A percentile compares a stretch with the other conserved stretches of the same genome.
Evolutionary conservation across 1,140 invertebrate species (phyloP).

Genomic region (Rhizoglyphus robini): DNA sequence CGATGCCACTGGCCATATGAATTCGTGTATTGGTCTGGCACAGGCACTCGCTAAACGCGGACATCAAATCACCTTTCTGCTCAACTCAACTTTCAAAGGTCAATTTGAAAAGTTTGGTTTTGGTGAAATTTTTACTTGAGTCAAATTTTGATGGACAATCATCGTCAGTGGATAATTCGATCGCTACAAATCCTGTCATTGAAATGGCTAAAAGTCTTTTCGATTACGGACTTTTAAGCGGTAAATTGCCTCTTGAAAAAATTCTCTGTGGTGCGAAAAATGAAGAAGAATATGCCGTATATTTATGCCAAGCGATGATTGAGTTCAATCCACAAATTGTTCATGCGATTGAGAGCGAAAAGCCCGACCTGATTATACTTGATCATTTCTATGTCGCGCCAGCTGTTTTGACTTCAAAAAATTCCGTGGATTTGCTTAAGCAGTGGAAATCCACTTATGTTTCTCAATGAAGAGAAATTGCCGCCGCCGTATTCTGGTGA

Average conservation of each 20-base stretch:
- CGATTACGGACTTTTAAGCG: not conserved
- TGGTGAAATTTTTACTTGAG: not conserved
- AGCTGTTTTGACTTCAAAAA: not conserved
- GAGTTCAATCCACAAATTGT: not conserved
- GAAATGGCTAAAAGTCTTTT: not conserved
- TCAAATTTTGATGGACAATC: not conserved
- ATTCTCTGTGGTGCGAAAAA: not conserved
- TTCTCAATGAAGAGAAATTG: not conserved
- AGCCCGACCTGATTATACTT: slow-evolving; percentile 10
- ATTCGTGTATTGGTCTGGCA: slow-evolving; percentile 11
- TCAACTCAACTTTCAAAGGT: not conserved
- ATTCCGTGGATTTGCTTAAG: not conserved
- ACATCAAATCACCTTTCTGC: slow-evolving; percentile 8
- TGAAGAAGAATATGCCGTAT: not conserved
- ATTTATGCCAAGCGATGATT: not conserved
- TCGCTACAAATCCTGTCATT: not conserved
- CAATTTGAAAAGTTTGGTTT: not conserved
- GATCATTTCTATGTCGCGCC: not conserved
- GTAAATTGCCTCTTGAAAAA: not conserved
- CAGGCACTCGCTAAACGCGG: not conserved
- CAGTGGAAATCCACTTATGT: not conserved
- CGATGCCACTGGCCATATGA: slow-evolving; percentile 11
- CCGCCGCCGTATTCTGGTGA: not conserved
- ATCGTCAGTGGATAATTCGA: not conserved
- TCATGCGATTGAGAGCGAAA: not conserved